Percentiles rank a stretch among this genome's conserved stretches.
phyloP scores from a whole-genome alignment of 2,888 invertebrate species.

The Holacanthella duospinosa region DNA sequence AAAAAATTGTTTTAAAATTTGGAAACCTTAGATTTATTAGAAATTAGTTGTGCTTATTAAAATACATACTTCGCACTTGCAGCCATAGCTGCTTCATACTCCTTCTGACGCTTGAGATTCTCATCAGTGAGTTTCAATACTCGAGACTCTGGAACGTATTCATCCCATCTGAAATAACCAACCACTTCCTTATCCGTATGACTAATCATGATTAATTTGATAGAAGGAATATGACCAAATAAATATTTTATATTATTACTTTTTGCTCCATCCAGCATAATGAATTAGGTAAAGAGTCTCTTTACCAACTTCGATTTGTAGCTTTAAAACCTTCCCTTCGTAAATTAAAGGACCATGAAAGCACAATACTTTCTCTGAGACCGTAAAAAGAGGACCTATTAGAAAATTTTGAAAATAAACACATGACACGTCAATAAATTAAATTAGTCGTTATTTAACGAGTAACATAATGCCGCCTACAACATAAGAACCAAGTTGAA shows the following conservation, averaged over 20 bases:
- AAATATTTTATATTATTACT: constrained; percentile 51
- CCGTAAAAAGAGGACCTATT: constrained; percentile 8
- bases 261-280: constrained; percentile 97
- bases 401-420: background rate
- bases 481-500: no score
- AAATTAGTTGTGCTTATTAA: background rate
- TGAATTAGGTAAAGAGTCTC: constrained; percentile 65
- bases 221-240: no score
- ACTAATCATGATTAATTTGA: no score
- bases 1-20: no score
- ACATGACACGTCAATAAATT: no score
- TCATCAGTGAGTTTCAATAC: constrained; percentile 82
- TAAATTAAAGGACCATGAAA: constrained; percentile 93
- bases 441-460: no score
- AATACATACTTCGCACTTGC: constrained; percentile 46
- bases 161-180: constrained; percentile 58
- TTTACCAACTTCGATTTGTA: constrained; percentile 71
- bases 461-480: no score
- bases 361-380: constrained; percentile 60
- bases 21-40: background rate
- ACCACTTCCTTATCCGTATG: no score
- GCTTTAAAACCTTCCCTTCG: constrained; percentile 89
- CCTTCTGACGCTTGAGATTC: constrained; percentile 76
- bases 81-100: constrained; percentile 68
- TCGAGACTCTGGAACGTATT: constrained; percentile 83